A percentile compares a stretch with the other conserved stretches of the same genome.
phyloP scores from a whole-genome alignment of 2,888 invertebrate species.

The Crioceris asparagi region DNA sequence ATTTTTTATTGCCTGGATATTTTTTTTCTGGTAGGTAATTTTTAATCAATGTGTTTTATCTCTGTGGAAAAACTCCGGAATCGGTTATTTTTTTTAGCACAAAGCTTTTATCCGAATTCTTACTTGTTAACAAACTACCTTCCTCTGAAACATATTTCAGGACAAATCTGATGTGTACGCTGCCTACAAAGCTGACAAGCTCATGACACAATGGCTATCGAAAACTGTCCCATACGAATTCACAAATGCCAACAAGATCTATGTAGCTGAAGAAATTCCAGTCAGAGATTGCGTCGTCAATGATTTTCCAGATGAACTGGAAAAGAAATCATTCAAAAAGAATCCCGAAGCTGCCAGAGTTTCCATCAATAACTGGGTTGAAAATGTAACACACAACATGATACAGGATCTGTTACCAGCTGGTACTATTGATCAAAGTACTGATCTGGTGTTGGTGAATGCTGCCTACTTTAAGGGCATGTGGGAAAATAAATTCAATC shows the following conservation, averaged over 20 bases:
- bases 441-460: constrained; percentile 70
- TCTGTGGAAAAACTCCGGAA: too few species aligned
- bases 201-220: constrained; percentile 38
- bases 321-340: constrained; percentile 51
- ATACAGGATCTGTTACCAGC: constrained; percentile 61
- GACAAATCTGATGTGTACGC: constrained; percentile 62
- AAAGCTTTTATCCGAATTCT: too few species aligned
- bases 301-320: constrained; percentile 54
- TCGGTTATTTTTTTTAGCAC: too few species aligned
- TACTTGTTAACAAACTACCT: too few species aligned
- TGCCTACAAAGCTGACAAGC: constrained; percentile 62
- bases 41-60: too few species aligned
- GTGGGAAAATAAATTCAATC: constrained; percentile 71
- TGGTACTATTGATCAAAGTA: constrained; percentile 49
- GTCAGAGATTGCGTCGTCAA: constrained; percentile 57
- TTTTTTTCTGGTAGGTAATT: too few species aligned
- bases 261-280: constrained; percentile 48
- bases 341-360: constrained; percentile 48
- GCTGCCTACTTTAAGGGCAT: constrained; percentile 85
- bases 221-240: constrained; percentile 56
- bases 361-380: constrained; percentile 69
- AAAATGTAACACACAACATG: constrained; percentile 60
- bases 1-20: too few species aligned
- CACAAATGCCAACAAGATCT: constrained; percentile 66
- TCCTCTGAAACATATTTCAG: constrained; percentile 33